Evolutionary conservation across 2,113 vertebrate genomes (phyloP), one percentile per base, ranked within the genome.

Genomic region (Burhinus oedicnemus): DNA sequence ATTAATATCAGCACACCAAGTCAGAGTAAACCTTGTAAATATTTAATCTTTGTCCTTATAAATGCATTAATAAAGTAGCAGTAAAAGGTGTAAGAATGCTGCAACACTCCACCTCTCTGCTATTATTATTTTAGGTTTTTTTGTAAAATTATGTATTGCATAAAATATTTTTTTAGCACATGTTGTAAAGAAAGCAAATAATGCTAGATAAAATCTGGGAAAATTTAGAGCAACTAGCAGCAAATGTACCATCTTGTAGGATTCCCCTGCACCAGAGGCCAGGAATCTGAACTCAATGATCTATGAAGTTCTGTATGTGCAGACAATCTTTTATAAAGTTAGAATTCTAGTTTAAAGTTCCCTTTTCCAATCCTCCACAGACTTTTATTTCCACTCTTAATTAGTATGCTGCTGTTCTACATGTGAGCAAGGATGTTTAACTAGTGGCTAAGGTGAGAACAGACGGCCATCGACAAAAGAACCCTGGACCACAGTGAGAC

Each of bases 11-110:
- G n/a, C 38, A 71, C 17, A 68, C 17, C 42, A 86, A 83, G 27
- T 78, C 60, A 87, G 38, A 87, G 32, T 81, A 94, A 92, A 84
- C 29, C 61, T 81, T 38, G 38, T 75, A 86, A 95, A 96, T 87
- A 82, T 91, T 87, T 92, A 55, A 87, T 78, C 4, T 51, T 87
- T 81, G 32, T 78, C 60, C 47, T 60, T 68, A 60, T 4, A 83
- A 75, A 87, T 51, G 6, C 15, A 71, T 84, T 83, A 91, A 66
- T 87, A 84, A 71, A 66, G 26, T 68, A 64, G 32, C 16, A 89
- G 5, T 64, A 84, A 81, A 42, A 83, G 34, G 19, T 51, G 11
- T 55, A 91, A 66, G 21, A 87, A 80, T 81, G 32, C 5, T 83
- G 45, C 38, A 70, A 52, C 3, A 26, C 10, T 7, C 1, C 12